Evolutionary conservation across 1,140 invertebrate genomes (phyloP).

Genomic region (Heliconius nattereri): DNA sequence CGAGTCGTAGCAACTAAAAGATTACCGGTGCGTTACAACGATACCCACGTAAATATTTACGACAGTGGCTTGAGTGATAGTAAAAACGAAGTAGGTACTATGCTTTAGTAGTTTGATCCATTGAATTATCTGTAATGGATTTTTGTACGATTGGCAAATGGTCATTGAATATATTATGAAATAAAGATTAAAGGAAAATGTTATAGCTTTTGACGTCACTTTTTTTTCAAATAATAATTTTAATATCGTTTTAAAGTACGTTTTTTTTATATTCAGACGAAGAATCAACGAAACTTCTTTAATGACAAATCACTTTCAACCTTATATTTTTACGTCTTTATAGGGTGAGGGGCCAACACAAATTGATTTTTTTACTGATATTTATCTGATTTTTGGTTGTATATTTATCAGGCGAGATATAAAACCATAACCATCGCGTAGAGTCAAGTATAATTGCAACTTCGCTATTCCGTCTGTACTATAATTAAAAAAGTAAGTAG

Average conservation of each 20-base stretch:
- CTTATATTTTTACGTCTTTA: too few species aligned
- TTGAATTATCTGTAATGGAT: background rate
- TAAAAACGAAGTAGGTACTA: background rate
- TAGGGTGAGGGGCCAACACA: too few species aligned
- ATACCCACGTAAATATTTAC: slow-evolving; percentile 7
- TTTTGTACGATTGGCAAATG: background rate
- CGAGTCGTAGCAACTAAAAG: background rate
- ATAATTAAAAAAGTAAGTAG: background rate
- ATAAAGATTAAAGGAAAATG: background rate
- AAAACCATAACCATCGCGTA: background rate
- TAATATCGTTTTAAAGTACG: too few species aligned
- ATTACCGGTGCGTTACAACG: background rate
- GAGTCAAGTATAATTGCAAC: background rate
- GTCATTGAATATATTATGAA: background rate
- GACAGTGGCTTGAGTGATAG: background rate
- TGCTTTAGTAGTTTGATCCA: background rate
- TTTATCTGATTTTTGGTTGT: too few species aligned
- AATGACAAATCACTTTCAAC: too few species aligned
- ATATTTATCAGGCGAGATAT: background rate
- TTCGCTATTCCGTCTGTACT: background rate
- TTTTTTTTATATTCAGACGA: too few species aligned
- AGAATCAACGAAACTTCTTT: too few species aligned
- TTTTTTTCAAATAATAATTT: background rate
- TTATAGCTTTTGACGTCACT: background rate
- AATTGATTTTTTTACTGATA: too few species aligned